Evolutionary conservation across 2,888 invertebrate genomes (phyloP).

Genomic region (Notodonta ziczac): DNA sequence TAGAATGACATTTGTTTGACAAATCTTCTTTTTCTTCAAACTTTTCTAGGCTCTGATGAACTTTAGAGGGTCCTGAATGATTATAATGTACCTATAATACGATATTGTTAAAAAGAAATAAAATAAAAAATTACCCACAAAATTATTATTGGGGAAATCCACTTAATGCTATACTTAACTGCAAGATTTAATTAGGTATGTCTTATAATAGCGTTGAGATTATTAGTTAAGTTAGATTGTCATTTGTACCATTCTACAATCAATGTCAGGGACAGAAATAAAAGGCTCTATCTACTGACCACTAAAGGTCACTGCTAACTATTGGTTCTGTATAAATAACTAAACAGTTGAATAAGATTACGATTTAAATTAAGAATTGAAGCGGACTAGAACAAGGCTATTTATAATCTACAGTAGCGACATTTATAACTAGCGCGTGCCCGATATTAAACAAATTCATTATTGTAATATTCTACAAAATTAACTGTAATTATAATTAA

Average conservation of each 20-base stretch:
- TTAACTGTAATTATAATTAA: not conserved
- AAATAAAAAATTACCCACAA: too few species aligned
- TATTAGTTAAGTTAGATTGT: not conserved
- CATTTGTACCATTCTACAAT: not conserved
- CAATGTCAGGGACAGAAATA: not conserved
- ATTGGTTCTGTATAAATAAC: not conserved
- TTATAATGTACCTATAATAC: too few species aligned
- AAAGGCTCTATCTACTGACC: not conserved
- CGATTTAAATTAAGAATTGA: not conserved
- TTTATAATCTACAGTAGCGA: not conserved
- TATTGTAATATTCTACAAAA: too few species aligned
- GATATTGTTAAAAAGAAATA: too few species aligned
- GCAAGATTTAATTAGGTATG: not conserved
- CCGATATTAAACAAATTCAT: not conserved
- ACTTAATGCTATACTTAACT: too few species aligned
- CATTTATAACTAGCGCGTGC: not conserved
- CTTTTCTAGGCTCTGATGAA: too few species aligned
- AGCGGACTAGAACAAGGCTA: not conserved
- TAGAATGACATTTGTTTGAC: too few species aligned
- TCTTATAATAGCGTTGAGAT: not conserved
- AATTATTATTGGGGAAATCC: too few species aligned
- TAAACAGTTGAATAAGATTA: not conserved
- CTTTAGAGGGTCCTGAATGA: too few species aligned
- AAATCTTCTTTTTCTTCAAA: too few species aligned
- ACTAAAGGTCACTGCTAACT: not conserved